These are phyloP conservation scores for Paedocypris sp. DNA, from an alignment of 2,113 vertebrate species.

Conservation along the genomic window DNA sequence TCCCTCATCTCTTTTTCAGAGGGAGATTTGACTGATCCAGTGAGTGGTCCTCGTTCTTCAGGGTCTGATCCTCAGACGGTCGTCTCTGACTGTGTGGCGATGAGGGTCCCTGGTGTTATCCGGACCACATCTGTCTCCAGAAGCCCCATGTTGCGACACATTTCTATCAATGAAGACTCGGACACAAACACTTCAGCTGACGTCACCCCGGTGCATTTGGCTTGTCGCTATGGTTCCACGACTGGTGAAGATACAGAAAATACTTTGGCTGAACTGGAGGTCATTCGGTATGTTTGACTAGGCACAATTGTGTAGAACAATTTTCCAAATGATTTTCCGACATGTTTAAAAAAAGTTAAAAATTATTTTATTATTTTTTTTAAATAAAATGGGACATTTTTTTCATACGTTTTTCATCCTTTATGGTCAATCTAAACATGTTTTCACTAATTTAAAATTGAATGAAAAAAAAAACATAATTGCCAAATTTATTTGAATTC, in stretches of 20 bases:
- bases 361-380: no score
- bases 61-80: conserved; percentile 68
- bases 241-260: conserved; percentile 51
- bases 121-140: conserved; percentile 35
- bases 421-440: no score
- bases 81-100: conserved; percentile 51
- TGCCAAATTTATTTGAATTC: no score
- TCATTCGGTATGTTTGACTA: conserved; percentile 73
- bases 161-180: conserved; percentile 79
- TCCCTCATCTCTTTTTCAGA: conserved; percentile 53
- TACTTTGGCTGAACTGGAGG: conserved; percentile 71
- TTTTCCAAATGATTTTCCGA: no score
- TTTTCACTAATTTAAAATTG: no score
- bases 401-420: no score
- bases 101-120: conserved; percentile 13
- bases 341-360: no score
- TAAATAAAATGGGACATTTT: no score
- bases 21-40: conserved; percentile 82
- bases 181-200: conserved; percentile 70
- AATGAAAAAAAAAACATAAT: no score
- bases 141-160: conserved; percentile 78
- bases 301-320: not conserved
- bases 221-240: conserved; percentile 43
- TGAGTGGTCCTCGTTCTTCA: conserved; percentile 72
- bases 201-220: conserved; percentile 71